Base-by-base conservation (phyloP, 2,113 vertebrate species). In the Tonatia bakeri region DNA sequence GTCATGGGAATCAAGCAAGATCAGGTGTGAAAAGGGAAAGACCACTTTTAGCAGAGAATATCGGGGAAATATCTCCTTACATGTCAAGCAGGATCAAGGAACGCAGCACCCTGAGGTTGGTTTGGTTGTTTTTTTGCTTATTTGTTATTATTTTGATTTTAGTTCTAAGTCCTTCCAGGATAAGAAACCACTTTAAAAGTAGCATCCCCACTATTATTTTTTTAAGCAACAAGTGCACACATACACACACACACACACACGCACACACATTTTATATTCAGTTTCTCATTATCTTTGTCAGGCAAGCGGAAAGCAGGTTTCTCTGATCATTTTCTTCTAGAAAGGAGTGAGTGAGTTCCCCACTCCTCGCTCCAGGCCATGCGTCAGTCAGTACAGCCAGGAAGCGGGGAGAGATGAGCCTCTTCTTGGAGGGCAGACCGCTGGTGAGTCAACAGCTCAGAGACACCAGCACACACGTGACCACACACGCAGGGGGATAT, bases 71-170 rank as follows among this genome's bases (percentile, higher is more conserved):
- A 7, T 9, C 61, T 77, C 65, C 64, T 79, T 7, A 13, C 1
- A 0, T 12, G 10, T 8, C 1, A 11, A 86, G 4, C 38, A 65
- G 52, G 64, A 54, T 28, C 56, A 28, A 5, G 0, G 1, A n/a
- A 47, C 9, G 26, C 1, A 73, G 50, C 31, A 20, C 15, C 43
- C 81, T 31, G 54, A 79, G 59, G 14, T 73, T 80, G 1, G 16
- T 33, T 52, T 26, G 3, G 14, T 73, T 76, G 22, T 11, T 16
- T 56, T 82, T 16, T 22, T 7, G 17, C 38, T 43, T 24, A 2
- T 50, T 56, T 87, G 31, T 65, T 88, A 47, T 73, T 81, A 19
- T 96, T 91, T 93, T 89, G 11, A 33, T 93, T 89, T 91, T 56
- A 94, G 26, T 84, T 59, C 40, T 69, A 83, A 64, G n/a, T 15